Evolutionary conservation across 2,797 vertebrate genomes (phyloP).

Genomic region (Hippoglossus hippoglossus): DNA sequence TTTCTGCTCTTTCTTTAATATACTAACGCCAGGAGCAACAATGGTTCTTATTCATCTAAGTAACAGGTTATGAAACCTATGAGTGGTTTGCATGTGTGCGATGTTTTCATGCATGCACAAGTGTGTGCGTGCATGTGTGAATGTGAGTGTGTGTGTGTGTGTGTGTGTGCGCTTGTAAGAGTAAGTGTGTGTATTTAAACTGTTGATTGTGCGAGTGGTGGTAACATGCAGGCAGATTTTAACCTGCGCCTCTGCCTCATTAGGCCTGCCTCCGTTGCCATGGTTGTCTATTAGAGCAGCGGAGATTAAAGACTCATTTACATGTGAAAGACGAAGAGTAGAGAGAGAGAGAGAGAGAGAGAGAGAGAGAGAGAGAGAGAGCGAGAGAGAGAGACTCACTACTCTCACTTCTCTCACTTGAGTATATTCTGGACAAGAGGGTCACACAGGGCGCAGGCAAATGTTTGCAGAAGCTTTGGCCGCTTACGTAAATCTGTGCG

Average conservation of each 20-base stretch:
- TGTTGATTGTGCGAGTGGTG: conserved; percentile 67
- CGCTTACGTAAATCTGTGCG: conserved; percentile 35
- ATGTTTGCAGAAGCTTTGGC: conserved; percentile 67
- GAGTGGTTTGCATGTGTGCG: neutral
- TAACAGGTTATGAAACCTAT: conserved; percentile 1
- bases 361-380: conserved; percentile 46
- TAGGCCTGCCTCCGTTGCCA: conserved; percentile 86
- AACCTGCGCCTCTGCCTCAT: conserved; percentile 86
- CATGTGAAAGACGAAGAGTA: conserved; percentile 81
- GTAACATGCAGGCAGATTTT: conserved; percentile 73
- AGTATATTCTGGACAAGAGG: conserved; percentile 62
- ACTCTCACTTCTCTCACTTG: conserved; percentile 34
- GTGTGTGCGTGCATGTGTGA: conserved; percentile 14
- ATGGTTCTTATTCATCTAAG: neutral
- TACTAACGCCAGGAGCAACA: neutral
- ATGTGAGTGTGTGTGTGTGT: conserved; percentile 27
- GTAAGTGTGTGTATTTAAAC: conserved; percentile 61
- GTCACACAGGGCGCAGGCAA: conserved; percentile 61
- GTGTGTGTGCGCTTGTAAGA: conserved; percentile 14
- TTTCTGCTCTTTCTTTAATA: conserved; percentile 7
- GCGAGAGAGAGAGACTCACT: conserved; percentile 38
- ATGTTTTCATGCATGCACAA: conserved; percentile 3
- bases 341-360: conserved; percentile 36
- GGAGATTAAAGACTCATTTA: conserved; percentile 86
- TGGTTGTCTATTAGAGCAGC: conserved; percentile 85